Evolutionary conservation across 2,797 vertebrate species (phyloP), one percentile per base, ranked within the genome.

Genomic region (Furcifer pardalis): DNA sequence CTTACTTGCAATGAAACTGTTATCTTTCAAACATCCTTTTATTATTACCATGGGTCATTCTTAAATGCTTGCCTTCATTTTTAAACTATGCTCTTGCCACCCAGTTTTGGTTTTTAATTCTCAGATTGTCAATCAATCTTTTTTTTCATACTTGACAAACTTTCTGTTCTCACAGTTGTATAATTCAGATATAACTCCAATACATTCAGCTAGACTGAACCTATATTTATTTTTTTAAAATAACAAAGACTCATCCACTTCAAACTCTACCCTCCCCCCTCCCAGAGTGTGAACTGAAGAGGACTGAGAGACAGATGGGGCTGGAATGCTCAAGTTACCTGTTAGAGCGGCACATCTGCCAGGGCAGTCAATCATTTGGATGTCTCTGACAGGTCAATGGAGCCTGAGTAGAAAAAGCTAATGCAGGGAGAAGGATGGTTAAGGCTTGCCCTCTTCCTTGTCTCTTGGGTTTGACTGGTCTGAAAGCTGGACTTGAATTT

Each of bases 311-410:
- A 97, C 97, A 98, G 97, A 98, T 98, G 97, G 97, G 97, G 96
- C 96, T 96, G 96, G 95, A 81, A 97, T 97, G 96, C 97, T 98
- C 97, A 95, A 96, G 97, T 98, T 98, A 97, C 97, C 97, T 97
- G 97, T 97, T 97, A 97, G 95, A 97, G 96, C 94, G 87, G 96
- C 96, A 97, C 97, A 98, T 98, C 97, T 98, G 97, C 96, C 97
- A 94, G 96, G 96, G 95, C 96, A 97, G 97, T 98, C 97, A 97
- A 98, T 98, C 97, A 97, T 93, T 89, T 93, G 97, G 97, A 97
- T 96, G 97, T 91, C 96, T 97, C 94, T 97, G 97, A 97, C 97
- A 97, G 96, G 96, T 97, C 96, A 96, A 97, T 97, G 96, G 96
- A 97, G 96, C 92, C 93, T 92, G 92, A 95, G 95, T 94, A 96